phyloP scores from a whole-genome alignment of 2,797 vertebrate genomes.

The Phyllotis vaccarum region DNA sequence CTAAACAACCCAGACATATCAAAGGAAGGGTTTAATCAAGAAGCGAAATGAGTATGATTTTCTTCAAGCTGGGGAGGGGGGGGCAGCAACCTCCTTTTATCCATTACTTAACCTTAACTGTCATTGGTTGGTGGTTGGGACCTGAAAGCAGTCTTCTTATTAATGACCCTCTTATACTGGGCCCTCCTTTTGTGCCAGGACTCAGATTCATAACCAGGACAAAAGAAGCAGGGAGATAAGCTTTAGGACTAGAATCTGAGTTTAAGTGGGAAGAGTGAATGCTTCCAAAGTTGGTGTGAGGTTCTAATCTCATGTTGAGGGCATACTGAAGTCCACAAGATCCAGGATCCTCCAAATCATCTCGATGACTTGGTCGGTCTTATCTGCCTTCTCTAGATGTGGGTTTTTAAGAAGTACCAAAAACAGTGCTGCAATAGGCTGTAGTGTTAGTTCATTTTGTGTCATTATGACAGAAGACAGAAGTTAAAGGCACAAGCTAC shows the following conservation, averaged over 20 bases:
- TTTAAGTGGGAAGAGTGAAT: background rate
- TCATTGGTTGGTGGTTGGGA: background rate
- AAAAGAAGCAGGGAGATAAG: background rate
- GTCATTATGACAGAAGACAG: background rate
- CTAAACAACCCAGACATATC: background rate
- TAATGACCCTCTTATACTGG: background rate
- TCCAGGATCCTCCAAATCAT: background rate
- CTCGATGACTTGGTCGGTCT: background rate
- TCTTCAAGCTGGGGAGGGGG: background rate
- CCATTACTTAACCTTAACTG: background rate
- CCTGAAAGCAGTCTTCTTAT: background rate
- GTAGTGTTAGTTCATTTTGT: background rate
- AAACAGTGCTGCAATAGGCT: background rate
- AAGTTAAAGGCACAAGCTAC: background rate
- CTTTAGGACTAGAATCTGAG: background rate
- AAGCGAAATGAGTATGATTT: background rate
- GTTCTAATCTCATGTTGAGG: background rate
- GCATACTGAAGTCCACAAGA: background rate
- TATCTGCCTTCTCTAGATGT: background rate
- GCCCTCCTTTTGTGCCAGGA: background rate
- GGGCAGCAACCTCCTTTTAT: background rate
- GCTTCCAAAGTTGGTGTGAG: background rate
- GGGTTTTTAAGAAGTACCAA: slow-evolving; percentile 15
- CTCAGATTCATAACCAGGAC: background rate
- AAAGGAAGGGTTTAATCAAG: background rate